These are phyloP conservation scores for Enteromius mattozi DNA, from an alignment of 2,797 vertebrate species.

Conservation along the genomic window DNA sequence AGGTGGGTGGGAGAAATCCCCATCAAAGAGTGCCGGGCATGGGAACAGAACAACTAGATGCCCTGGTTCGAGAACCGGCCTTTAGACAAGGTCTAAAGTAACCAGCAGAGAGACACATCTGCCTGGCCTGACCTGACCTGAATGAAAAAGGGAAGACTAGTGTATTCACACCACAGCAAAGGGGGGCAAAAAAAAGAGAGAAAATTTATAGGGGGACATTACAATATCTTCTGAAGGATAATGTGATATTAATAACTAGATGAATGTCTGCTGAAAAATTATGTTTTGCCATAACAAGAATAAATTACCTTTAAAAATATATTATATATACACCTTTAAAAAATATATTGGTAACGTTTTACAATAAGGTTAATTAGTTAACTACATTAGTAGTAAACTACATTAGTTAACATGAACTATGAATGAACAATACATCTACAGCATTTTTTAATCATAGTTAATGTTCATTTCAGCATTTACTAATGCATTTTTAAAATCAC, in stretches of 20 bases:
- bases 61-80: conserved; percentile 47
- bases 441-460: too few species aligned
- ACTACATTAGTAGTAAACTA: too few species aligned
- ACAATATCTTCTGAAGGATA: background rate
- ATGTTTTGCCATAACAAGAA: background rate
- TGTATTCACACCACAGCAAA: background rate
- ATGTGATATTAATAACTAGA: background rate
- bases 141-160: conserved; percentile 3
- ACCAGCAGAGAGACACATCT: conserved; percentile 42
- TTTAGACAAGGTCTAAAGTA: conserved; percentile 43
- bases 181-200: background rate
- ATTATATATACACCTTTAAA: too few species aligned
- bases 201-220: background rate
- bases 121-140: conserved; percentile 30
- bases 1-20: conserved; percentile 54
- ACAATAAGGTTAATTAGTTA: too few species aligned
- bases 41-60: conserved; percentile 66
- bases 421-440: too few species aligned
- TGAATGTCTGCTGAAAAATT: background rate
- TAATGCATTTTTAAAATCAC: too few species aligned
- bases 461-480: too few species aligned
- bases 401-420: too few species aligned
- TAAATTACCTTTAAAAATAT: background rate
- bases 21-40: conserved; percentile 60
- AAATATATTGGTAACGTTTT: too few species aligned